These are phyloP conservation scores for Mesocentrotus franciscanus DNA, from an alignment of 53 echinoderm and acorn worm genomes.

Conservation along the genomic window DNA sequence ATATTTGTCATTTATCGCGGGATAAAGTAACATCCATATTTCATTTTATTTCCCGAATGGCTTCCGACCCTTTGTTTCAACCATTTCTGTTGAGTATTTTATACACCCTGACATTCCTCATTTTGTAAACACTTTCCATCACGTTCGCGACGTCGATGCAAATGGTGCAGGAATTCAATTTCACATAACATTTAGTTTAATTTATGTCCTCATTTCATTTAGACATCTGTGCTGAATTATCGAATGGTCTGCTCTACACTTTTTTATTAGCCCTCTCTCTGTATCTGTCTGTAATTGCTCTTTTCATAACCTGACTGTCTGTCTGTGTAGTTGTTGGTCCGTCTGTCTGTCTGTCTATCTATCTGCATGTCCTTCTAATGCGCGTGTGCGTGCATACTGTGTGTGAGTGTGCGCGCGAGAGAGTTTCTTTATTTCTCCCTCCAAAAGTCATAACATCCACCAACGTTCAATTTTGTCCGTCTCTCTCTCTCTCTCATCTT, in stretches of 20 bases:
- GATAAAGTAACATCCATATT: neutral
- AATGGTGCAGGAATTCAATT: constrained; percentile 42
- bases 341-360: neutral
- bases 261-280: neutral
- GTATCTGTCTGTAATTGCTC: too few species aligned
- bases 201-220: neutral
- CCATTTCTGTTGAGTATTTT: neutral
- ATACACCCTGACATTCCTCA: neutral
- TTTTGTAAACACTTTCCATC: constrained; percentile 24
- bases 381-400: too few species aligned
- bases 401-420: too few species aligned
- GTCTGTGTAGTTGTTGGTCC: neutral
- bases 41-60: neutral
- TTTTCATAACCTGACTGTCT: neutral
- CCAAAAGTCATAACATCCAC: too few species aligned
- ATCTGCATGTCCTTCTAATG: neutral
- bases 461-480: neutral
- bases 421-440: too few species aligned
- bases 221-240: neutral
- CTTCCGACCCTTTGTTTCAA: neutral
- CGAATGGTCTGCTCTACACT: neutral
- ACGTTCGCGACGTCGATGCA: neutral
- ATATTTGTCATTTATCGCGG: neutral
- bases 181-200: constrained; percentile 37
- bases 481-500: neutral